Evolutionary conservation across 92 coral and sea anemone genomes (phyloP).

Genomic region (Zoanthus solanderi): DNA sequence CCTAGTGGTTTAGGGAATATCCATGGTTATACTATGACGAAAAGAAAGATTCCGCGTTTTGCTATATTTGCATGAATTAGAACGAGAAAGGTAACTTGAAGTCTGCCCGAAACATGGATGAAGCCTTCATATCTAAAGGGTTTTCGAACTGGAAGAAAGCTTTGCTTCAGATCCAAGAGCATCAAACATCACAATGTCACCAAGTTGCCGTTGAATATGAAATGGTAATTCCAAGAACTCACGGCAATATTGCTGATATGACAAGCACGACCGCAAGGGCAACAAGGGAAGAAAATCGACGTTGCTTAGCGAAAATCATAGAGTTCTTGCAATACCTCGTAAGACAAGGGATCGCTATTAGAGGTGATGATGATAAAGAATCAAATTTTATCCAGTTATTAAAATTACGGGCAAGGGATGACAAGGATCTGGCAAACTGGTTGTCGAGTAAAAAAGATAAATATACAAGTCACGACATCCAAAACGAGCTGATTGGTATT

Average conservation of each 20-base stretch:
- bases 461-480: no score
- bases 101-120: constrained; percentile 50
- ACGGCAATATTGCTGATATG: constrained; percentile 52
- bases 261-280: constrained; percentile 50
- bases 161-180: constrained; percentile 42
- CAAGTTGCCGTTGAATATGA: constrained; percentile 50
- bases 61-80: constrained; percentile 52
- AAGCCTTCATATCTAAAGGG: constrained; percentile 56
- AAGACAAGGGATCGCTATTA: background rate
- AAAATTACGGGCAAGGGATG: background rate
- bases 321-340: constrained; percentile 20
- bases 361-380: background rate
- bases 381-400: background rate
- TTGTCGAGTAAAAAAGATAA: no score
- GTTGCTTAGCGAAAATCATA: no score
- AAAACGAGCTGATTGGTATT: no score
- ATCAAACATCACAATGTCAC: constrained; percentile 61
- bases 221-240: constrained; percentile 49
- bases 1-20: no score
- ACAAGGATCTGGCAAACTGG: background rate
- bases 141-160: constrained; percentile 70
- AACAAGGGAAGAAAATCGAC: background rate
- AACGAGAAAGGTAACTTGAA: constrained; percentile 47
- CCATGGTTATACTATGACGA: constrained; percentile 55
- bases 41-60: constrained; percentile 35